Conservation (phyloP, 2,113 vertebrate genomes). For the Ophthalmolycus amberensis region DNA sequence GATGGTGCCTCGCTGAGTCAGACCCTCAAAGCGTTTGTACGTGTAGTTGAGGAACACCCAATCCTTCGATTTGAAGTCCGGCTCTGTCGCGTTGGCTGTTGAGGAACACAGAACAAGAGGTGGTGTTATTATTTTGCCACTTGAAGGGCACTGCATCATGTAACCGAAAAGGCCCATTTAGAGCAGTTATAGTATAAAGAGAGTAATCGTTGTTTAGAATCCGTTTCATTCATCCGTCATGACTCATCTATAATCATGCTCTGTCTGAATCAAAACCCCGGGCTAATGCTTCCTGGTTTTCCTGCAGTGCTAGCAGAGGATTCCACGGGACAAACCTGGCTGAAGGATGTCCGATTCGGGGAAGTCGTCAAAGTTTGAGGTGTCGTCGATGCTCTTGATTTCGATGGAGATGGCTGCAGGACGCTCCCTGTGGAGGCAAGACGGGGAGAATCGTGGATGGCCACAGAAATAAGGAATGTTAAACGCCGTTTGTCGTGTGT, state of each 20-base stretch:
- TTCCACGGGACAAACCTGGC: conserved; percentile 85
- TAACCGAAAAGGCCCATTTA: neutral
- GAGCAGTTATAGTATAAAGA: neutral
- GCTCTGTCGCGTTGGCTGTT: conserved; percentile 93
- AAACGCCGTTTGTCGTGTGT: no score
- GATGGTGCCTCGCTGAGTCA: conserved; percentile 96
- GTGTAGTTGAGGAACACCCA: conserved; percentile 99
- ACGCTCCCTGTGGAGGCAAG: conserved; percentile 85
- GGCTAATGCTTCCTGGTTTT: neutral
- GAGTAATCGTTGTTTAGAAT: neutral
- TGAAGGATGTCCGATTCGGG: conserved; percentile 98
- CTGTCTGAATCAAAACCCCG: neutral
- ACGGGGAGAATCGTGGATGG: neutral
- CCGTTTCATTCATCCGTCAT: neutral
- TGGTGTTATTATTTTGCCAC: neutral
- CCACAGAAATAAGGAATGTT: neutral
- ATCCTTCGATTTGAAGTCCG: conserved; percentile 99
- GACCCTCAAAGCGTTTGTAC: conserved; percentile 98
- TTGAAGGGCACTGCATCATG: neutral
- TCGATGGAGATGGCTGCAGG: conserved; percentile 96
- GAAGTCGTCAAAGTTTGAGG: conserved; percentile 97
- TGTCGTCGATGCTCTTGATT: conserved; percentile 98
- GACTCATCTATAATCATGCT: neutral
- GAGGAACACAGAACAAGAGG: conserved; percentile 31
- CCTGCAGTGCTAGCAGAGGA: neutral